Conservation (phyloP, 2,113 vertebrate genomes). For the Xyliphius kryptos region DNA sequence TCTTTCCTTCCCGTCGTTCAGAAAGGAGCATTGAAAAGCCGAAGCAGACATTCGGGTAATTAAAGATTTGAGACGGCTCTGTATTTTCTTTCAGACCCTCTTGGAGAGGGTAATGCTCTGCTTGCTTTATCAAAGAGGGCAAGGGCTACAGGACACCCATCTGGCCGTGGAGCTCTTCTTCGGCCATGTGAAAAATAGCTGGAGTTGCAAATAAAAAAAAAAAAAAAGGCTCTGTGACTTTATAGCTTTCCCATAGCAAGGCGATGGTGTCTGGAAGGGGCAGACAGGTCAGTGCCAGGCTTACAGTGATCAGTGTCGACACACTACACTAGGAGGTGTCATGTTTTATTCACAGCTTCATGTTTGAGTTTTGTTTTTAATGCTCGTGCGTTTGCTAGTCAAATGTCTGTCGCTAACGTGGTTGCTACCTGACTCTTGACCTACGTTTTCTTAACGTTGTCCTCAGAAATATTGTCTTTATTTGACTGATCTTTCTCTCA, state of each 20-base stretch:
- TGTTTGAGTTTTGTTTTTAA: no score
- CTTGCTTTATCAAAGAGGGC: conserved; percentile 50
- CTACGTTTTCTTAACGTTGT: no score
- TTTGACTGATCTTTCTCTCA: no score
- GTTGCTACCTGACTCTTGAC: no score
- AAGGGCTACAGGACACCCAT: conserved; percentile 54
- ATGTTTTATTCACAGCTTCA: no score
- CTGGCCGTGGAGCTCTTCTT: conserved; percentile 54
- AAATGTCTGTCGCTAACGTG: no score
- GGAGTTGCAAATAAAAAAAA: no score
- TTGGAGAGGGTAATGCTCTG: conserved; percentile 54
- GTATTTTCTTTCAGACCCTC: conserved; percentile 50
- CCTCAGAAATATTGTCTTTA: no score
- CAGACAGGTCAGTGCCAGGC: conserved; percentile 31
- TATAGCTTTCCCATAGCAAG: conserved; percentile 41
- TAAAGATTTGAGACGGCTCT: conserved; percentile 59
- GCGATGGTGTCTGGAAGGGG: no score
- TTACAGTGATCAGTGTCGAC: no score
- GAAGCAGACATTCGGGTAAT: conserved; percentile 59
- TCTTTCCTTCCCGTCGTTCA: conserved; percentile 34
- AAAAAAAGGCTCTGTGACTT: conserved; percentile 30
- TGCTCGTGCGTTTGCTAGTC: no score
- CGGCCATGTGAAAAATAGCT: conserved; percentile 42
- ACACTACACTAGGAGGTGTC: no score
- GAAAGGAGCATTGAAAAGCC: conserved; percentile 54